Base-by-base conservation (phyloP, 2,888 invertebrate species). In the Altica lythri region DNA sequence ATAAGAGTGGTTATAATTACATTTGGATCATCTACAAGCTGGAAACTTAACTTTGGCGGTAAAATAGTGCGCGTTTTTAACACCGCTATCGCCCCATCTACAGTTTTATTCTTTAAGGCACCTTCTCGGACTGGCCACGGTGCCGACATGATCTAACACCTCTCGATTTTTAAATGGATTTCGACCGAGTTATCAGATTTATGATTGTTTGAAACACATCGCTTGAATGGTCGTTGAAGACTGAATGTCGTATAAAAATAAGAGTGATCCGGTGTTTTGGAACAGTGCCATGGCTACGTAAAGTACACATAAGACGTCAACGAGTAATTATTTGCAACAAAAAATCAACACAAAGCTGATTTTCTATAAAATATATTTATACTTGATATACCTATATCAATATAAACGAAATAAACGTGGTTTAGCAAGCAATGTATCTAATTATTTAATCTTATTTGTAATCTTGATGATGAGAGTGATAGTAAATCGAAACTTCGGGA, bases 51-150 rank as follows among this genome's bases (percentile, higher is more conserved):
- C 43, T 64, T 67, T 3, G 63, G 61, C 9, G 66, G 66, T 9
- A 57, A 55, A 14, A 59, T 59, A n/a, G 62, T 22, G 4, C 13
- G 37, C 37, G 53, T 60, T 34, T 53, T 50, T 42, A 60, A 35
- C n/a, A 61, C 37, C 18, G 61, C 37, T 8, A 63, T 64, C 18
- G 53, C 44, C 4, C 59, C 55, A 42, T 63, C 63, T 10, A 74
- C 77, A 2, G 74, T 77, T 58, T 68, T 75, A 59, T 78, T 78
- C 32, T 79, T 80, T 61, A 79, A 79, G 56, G 80, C 75, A 47
- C 83, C 84, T 68, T 84, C 85, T 68, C 81, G 83, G 65, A 89
- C 83, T 61, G 88, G 86, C 89, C 89, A 89, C 74, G 88, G 89
- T 68, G 83, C 86, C 59, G 78, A 81, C 83, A 82, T 83, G 13